Percentiles rank a stretch among this genome's conserved stretches.
Conservation (phyloP, 2,888 invertebrate genomes). For the Cheilosia urbana region DNA sequence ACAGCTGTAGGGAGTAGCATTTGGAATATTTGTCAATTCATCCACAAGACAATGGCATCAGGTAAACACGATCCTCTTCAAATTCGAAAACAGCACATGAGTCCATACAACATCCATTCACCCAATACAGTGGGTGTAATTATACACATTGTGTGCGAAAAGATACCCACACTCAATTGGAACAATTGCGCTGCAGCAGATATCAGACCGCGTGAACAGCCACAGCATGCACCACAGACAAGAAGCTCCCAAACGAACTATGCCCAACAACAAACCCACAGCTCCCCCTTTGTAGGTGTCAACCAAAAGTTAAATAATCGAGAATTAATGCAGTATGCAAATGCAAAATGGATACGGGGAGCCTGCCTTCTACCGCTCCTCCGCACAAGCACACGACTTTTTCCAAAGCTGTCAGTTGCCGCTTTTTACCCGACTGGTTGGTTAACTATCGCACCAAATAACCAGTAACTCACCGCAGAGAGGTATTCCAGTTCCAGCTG, state of each 20-base stretch:
- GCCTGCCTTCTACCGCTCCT: not conserved
- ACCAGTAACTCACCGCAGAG: conserved; percentile 38
- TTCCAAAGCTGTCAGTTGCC: conserved; percentile 12
- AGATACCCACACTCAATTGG: conserved; percentile 37
- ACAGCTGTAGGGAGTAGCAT: not conserved
- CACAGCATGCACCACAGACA: conserved; percentile 25
- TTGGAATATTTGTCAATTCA: conserved; percentile 14
- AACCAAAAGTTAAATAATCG: conserved; percentile 67
- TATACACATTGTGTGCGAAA: conserved; percentile 33
- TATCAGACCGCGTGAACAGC: conserved; percentile 26
- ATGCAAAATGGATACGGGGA: conserved; percentile 58
- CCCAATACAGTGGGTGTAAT: conserved; percentile 33
- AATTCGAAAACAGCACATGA: conserved; percentile 3
- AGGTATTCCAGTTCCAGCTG: conserved; percentile 22
- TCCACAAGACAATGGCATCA: conserved; percentile 17
- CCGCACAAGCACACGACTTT: conserved; percentile 12
- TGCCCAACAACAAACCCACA: conserved; percentile 24
- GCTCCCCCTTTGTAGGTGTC: conserved; percentile 66
- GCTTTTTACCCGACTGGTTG: too few relatives aligned
- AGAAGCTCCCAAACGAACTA: conserved; percentile 27
- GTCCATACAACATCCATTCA: conserved; percentile 1
- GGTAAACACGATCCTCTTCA: conserved; percentile 5
- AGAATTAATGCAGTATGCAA: conserved; percentile 72
- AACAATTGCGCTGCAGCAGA: conserved; percentile 24
- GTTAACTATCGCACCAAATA: conserved; percentile 47